Evolutionary conservation across 2,113 vertebrate species (phyloP), one percentile per base, ranked within the genome.

Genomic region (Phalacrocorax pelagicus): DNA sequence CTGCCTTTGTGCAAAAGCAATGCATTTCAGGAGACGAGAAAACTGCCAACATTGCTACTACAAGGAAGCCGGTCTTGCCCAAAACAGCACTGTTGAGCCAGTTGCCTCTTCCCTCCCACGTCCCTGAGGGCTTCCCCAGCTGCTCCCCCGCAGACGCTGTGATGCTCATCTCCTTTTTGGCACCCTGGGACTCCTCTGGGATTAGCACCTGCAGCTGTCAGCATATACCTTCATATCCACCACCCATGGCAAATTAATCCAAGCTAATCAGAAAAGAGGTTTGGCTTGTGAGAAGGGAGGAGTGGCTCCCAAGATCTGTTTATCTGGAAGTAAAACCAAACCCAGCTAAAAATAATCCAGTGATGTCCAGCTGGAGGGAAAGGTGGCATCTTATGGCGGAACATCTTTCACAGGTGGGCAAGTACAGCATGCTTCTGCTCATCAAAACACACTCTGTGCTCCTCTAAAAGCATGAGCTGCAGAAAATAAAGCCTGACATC

Each of bases 291-390:
- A 92, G 67, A 73, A 84, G 47, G 57, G 78, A 87, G 72, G 51
- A 90, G 52, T 27, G 62, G 47, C n/a, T 89, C 38, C 38, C 70
- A 85, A 82, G 73, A 73, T 29, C 22, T 92, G 36, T 80, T 92
- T 67, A 95, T 80, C 47, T 62, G 70, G 95, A 91, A 97, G 29
- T 47, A 96, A 97, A 95, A 70, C 61, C 61, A 92, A 96, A 82
- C 19, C 7, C 34, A 77, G 71, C 34, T 92, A 69, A 85, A 94
- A 95, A 91, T 57, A 94, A 79, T 46, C 38, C 3, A 46, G 3
- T 12, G 14, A 77, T 67, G 72, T 71, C 71, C 62, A 83, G 40
- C 8, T 62, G 54, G 40, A 75, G 16, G 16, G 40, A 82, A 81
- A 1, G 1, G 29, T 7, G 8, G 20, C n/a, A 75, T 57, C 52